Percentiles rank a stretch among this genome's conserved stretches.
Conservation (phyloP, 2,113 vertebrate genomes). For the Phyllostomus hastatus region DNA sequence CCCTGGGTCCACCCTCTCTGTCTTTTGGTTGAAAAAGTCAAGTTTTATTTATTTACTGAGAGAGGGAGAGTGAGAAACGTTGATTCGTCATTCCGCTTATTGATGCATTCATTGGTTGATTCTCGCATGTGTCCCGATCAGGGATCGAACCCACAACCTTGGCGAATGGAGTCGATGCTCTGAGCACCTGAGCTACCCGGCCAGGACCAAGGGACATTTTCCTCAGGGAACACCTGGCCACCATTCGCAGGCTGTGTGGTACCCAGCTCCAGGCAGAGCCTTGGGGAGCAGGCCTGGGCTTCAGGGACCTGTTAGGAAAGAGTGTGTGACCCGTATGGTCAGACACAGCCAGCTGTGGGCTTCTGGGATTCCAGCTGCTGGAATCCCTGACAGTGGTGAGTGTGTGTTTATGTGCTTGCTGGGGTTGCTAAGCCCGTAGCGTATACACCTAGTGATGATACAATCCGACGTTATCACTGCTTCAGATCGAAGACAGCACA, state of each 20-base stretch:
- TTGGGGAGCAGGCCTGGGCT: not conserved
- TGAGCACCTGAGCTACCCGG: no score
- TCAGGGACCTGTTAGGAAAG: not conserved
- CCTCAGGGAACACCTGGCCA: not conserved
- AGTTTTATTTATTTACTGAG: not conserved
- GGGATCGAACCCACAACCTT: no score
- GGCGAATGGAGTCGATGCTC: no score
- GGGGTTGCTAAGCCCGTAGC: not conserved
- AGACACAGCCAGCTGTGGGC: not conserved
- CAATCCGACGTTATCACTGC: not conserved
- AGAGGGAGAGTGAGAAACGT: no score
- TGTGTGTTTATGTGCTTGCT: not conserved
- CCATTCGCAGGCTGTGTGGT: not conserved
- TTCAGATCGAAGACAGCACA: not conserved
- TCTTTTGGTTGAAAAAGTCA: not conserved
- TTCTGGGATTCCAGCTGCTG: no score
- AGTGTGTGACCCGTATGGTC: no score
- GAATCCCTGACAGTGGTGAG: not conserved
- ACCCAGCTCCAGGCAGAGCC: not conserved
- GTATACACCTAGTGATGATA: not conserved
- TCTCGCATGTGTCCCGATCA: no score
- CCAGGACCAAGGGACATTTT: not conserved
- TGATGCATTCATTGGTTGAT: no score
- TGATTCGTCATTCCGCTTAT: no score
- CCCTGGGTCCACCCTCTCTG: fast-evolving